Conservation (phyloP, 2,888 invertebrate genomes). For the Resseliella maxima region DNA sequence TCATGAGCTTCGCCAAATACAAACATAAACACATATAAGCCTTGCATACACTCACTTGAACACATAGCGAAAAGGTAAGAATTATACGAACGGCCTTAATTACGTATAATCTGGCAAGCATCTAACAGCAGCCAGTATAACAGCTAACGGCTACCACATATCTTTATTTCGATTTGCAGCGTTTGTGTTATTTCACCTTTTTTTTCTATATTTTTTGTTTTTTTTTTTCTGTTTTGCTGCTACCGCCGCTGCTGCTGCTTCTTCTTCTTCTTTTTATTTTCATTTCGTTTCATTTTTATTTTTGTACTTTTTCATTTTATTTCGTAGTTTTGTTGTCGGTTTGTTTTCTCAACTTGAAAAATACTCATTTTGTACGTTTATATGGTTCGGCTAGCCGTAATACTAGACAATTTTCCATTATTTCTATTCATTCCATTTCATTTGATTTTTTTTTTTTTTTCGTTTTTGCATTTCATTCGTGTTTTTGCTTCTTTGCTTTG, state of each 20-base stretch:
- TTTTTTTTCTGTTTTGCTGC: background rate
- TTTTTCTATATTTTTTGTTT: too few relatives aligned
- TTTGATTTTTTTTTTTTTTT: background rate
- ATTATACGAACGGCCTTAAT: constrained; percentile 28
- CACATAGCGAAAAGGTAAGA: background rate
- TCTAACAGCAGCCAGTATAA: background rate
- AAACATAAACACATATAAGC: background rate
- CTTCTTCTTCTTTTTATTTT: too few relatives aligned
- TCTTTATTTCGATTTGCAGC: background rate
- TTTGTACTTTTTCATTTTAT: background rate
- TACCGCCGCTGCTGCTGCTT: too few relatives aligned
- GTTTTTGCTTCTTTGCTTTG: background rate
- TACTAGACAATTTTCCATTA: constrained; percentile 43
- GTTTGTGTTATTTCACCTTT: background rate
- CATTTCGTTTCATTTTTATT: too few relatives aligned
- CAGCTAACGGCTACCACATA: constrained; percentile 13
- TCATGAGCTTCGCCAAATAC: constrained; percentile 31
- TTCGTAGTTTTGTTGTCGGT: background rate
- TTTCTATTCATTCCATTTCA: background rate
- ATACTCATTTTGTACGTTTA: background rate
- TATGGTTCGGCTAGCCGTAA: constrained; percentile 26
- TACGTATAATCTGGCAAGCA: constrained; percentile 3
- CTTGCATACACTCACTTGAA: too few relatives aligned
- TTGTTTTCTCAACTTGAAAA: constrained; percentile 51
- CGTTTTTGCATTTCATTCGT: background rate